Evolutionary conservation across 2,797 vertebrate species (phyloP), one percentile per base, ranked within the genome.

Genomic region (Ceyx erithaca): DNA sequence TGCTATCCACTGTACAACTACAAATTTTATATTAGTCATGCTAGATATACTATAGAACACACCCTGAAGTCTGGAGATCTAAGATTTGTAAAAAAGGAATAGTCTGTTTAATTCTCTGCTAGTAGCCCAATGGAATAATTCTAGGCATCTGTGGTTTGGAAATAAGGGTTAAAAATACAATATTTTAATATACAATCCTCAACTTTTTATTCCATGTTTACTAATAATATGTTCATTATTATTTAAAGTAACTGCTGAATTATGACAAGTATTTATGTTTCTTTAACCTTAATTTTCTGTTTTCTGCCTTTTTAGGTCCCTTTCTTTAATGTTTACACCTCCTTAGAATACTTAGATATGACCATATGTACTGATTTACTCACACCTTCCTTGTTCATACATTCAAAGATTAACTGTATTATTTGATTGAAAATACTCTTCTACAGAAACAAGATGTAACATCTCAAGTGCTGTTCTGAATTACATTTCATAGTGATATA

Each of bases 1-100:
- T 67, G 3, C 2, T 33, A 10, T 17, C 5, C 1, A 8, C 28
- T 52, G 2, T 26, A 37, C 5, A 48, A 17, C 12, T 30, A 20
- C 9, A 73, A 21, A 67, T 45, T 57, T 66, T 51, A 1, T 59
- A 30, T 73, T 63, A 58, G 17, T 17, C 6, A 26, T 45, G 52
- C 61, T 43, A 79, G n/a, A 70, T 76, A 66, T 45, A n/a, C 4
- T 43, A 7, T 19, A 28, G 12, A 55, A 6, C 11, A 75, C 8
- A 35, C 7, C 22, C 4, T 14, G 26, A 59, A 51, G 18, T 62
- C 33, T 54, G 14, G 10, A 73, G 21, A 59, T 70, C 31, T 62
- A 66, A 69, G 26, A 45, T 7, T 21, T 80, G 9, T 46, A 23
- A 20, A 35, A 67, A 77, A 58, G 17, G 14, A 48, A 21, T 19